Evolutionary conservation across 2,888 invertebrate species (phyloP).

Genomic region (Lacanobia oleracea): DNA sequence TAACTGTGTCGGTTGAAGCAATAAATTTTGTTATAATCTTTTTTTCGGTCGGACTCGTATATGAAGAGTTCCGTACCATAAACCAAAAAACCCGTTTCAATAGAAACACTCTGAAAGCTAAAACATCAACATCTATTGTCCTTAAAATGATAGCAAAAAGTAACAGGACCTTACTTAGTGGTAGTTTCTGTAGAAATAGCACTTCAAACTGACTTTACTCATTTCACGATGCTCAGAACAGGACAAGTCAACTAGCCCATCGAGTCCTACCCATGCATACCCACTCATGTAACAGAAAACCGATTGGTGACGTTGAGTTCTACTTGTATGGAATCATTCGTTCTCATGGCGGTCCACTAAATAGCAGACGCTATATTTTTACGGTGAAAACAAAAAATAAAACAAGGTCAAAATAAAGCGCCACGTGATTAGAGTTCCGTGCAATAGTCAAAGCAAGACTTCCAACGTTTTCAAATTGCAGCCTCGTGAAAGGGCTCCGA

Average conservation of each 20-base stretch:
- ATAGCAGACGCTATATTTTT: neutral
- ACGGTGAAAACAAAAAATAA: neutral
- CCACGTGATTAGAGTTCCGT: neutral
- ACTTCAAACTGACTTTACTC: neutral
- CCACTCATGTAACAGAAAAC: no score
- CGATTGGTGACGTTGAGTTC: no score
- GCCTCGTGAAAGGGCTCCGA: neutral
- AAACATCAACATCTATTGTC: neutral
- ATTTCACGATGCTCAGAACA: no score
- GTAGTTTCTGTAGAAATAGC: no score
- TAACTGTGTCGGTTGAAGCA: neutral
- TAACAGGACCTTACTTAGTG: neutral
- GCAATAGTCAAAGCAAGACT: slow-evolving; percentile 17
- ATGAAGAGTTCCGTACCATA: no score
- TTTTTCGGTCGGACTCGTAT: no score
- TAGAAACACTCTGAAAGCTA: neutral
- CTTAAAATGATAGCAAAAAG: neutral
- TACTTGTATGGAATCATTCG: no score
- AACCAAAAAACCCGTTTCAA: neutral
- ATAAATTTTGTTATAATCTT: no score
- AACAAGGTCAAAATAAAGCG: neutral
- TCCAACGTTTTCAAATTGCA: slow-evolving; percentile 16
- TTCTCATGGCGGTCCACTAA: neutral
- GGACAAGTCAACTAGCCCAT: no score
- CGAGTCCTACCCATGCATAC: no score